Percentiles rank a stretch among this genome's conserved stretches.
phyloP scores from a whole-genome alignment of 2,797 vertebrate species.

The Rhodeus uyekii region DNA sequence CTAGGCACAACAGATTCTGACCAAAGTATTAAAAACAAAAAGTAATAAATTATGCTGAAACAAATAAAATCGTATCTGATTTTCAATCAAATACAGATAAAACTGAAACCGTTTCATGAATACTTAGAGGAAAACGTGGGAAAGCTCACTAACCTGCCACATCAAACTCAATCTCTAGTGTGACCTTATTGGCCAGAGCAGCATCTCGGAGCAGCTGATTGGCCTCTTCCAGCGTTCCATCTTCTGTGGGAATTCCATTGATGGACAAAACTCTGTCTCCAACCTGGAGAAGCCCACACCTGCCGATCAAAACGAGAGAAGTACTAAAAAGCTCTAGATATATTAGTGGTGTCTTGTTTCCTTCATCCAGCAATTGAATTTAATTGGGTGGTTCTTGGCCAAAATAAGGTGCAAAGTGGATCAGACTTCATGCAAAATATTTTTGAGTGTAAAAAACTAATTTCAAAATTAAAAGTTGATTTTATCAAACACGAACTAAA shows the following conservation, averaged over 20 bases:
- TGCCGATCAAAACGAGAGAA: constrained; percentile 59
- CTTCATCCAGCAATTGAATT: neutral
- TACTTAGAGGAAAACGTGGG: neutral
- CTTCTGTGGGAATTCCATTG: constrained; percentile 92
- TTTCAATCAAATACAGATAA: neutral
- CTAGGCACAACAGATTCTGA: constrained; percentile 97
- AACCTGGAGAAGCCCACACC: constrained; percentile 95
- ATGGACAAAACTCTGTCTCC: constrained; percentile 94
- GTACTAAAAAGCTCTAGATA: neutral
- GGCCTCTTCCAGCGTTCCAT: constrained; percentile 94
- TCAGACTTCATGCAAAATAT: neutral
- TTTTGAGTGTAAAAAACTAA: neutral
- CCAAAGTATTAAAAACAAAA: constrained; percentile 1
- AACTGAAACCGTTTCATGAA: neutral
- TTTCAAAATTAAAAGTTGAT: neutral
- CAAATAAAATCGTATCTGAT: neutral
- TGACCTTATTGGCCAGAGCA: constrained; percentile 87
- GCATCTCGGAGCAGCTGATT: constrained; percentile 94
- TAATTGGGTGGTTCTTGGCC: neutral
- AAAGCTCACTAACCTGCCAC: constrained; percentile 85
- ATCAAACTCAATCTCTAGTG: constrained; percentile 92
- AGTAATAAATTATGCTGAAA: neutral
- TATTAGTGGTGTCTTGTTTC: neutral
- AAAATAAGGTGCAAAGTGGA: neutral
- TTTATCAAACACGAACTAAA: neutral